Conservation (phyloP, 2,113 vertebrate species). For the Taurulus bubalis region DNA sequence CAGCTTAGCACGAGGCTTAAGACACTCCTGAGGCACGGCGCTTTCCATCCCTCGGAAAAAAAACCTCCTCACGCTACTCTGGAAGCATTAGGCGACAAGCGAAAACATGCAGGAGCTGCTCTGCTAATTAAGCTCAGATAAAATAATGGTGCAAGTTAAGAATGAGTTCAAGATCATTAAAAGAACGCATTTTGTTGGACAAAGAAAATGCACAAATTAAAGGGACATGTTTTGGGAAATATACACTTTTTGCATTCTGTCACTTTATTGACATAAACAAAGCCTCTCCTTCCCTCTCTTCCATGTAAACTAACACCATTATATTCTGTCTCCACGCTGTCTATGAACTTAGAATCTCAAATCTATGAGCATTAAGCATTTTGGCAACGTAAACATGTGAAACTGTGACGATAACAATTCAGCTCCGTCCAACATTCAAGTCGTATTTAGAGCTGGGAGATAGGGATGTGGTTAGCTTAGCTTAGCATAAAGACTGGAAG, state of each 20-base stretch:
- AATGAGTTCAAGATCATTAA: neutral
- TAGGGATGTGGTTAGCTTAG: neutral
- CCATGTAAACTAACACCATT: too few relatives aligned
- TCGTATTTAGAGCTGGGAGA: neutral
- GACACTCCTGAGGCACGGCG: conserved; percentile 10
- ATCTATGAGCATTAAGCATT: too few relatives aligned
- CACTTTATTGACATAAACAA: too few relatives aligned
- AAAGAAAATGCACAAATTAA: neutral
- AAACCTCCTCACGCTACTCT: neutral
- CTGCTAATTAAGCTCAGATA: neutral
- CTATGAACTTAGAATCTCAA: too few relatives aligned
- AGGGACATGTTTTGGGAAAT: neutral
- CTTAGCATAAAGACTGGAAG: too few relatives aligned
- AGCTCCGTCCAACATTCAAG: neutral
- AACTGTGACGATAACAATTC: too few relatives aligned
- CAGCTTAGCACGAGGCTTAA: conserved; percentile 56
- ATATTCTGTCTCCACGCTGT: too few relatives aligned
- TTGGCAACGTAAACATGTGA: too few relatives aligned
- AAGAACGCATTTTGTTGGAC: neutral
- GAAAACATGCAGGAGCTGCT: neutral
- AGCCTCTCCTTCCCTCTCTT: too few relatives aligned
- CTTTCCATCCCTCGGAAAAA: neutral
- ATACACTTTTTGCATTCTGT: too few relatives aligned
- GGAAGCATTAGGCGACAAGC: neutral
- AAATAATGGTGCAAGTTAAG: neutral